Base-by-base conservation (phyloP, 2,888 invertebrate species). In the Papilio protenor region DNA sequence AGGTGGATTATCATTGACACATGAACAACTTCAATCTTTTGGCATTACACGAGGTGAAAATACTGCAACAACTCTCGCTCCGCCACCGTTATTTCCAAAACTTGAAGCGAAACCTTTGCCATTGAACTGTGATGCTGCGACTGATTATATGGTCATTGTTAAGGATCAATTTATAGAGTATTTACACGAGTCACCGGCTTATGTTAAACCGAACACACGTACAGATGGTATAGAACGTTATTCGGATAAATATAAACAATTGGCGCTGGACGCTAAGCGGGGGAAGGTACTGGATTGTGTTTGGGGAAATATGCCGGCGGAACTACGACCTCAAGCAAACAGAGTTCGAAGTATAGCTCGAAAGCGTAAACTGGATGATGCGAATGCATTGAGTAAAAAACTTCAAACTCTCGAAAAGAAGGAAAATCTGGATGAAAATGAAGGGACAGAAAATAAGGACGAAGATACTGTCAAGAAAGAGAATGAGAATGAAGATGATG, bases 141-240 rank as follows among this genome's bases (percentile, higher is more conserved):
- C 96, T 33, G 96, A 96, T 82, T 97, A 97, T 85, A 95, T 97
- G 88, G 90, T 97, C 16, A 95, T 97, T 66, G 95, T 97, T 80
- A 96, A 97, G 85, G 96, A 97, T 83, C 96, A 97, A 83, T 97
- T 96, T 83, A 95, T 97, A 14, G 97, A 96, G 81, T 96, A 95
- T 83, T 95, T 97, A 91, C 96, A 96, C 76, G 96, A 97, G 77
- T 97, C 97, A 0, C 95, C 96, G 0, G 95, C 96, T 11, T 95
- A 95, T 84, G 95, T 96, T 14, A 95, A 95, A 86, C 87, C 94
- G 75, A 94, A 95, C 79, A 89, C 91, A 52, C 87, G 89, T 75
- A 95, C 94, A 77, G 93, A 92, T 81, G 95, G 95, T 76, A 90
- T 95, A 6, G 95, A 96, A 85, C 90, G 96, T 77, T 95, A 95